These are phyloP conservation scores for Hormaphis cornu DNA, from an alignment of 1,140 invertebrate genomes.

Conservation along the genomic window DNA sequence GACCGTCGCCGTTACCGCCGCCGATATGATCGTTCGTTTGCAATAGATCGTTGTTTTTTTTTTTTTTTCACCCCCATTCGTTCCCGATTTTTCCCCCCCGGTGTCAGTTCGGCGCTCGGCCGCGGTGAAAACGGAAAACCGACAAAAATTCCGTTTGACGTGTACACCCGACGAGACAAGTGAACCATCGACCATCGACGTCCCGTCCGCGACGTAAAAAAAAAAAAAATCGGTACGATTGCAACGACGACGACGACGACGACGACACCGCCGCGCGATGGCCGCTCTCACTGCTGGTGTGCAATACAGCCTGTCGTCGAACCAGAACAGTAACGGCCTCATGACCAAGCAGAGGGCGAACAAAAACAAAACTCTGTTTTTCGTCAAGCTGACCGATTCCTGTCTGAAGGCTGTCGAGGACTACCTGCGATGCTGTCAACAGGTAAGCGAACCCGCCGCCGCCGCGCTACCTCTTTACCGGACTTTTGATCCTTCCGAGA, in stretches of 20 bases:
- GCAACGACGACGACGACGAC: too few relatives aligned
- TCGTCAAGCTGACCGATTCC: conserved; percentile 33
- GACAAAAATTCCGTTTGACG: too few relatives aligned
- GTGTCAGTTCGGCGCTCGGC: too few relatives aligned
- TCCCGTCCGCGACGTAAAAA: too few relatives aligned
- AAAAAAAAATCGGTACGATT: too few relatives aligned
- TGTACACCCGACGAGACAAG: too few relatives aligned
- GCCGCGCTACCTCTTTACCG: neutral
- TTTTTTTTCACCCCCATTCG: too few relatives aligned
- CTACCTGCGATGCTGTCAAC: conserved; percentile 27
- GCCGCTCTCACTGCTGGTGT: conserved; percentile 21
- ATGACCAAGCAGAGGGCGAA: conserved; percentile 20
- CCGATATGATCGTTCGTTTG: conserved; percentile 29
- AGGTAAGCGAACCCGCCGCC: neutral
- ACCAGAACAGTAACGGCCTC: conserved; percentile 32
- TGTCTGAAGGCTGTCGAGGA: conserved; percentile 26
- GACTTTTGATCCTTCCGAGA: too few relatives aligned
- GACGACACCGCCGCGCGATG: conserved; percentile 6
- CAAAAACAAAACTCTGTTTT: conserved; percentile 30
- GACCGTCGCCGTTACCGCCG: neutral
- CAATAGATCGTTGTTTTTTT: too few relatives aligned
- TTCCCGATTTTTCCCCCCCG: too few relatives aligned
- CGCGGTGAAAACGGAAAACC: too few relatives aligned
- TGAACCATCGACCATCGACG: too few relatives aligned
- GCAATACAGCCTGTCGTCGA: conserved; percentile 28